These are phyloP conservation scores for Boloria euphrosyne DNA, from an alignment of 2,888 invertebrate species.

Conservation along the genomic window DNA sequence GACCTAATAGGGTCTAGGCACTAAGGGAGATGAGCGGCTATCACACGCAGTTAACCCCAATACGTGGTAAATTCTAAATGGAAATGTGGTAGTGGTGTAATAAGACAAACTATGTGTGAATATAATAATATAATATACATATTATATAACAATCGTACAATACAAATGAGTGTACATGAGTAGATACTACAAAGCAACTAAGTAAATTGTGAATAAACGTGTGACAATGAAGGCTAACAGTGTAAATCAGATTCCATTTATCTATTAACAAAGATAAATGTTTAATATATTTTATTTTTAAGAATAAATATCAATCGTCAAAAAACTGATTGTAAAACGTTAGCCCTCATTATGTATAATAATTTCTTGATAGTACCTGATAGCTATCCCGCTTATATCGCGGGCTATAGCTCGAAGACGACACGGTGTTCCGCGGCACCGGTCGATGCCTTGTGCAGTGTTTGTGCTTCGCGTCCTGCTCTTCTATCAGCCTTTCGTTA, in stretches of 20 bases:
- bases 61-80: conserved; percentile 15
- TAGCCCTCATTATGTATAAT: neutral
- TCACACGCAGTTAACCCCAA: conserved; percentile 40
- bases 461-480: conserved; percentile 64
- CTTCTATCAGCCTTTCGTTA: conserved; percentile 73
- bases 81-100: conserved; percentile 35
- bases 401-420: conserved; percentile 75
- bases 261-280: neutral
- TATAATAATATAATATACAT: conserved; percentile 39
- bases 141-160: conserved; percentile 22
- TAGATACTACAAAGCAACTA: conserved; percentile 17
- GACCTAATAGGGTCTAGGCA: too few relatives aligned
- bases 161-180: conserved; percentile 21
- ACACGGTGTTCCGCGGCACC: conserved; percentile 60
- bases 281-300: too few relatives aligned
- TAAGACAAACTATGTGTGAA: conserved; percentile 40
- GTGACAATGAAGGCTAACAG: conserved; percentile 4
- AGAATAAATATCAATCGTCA: too few relatives aligned
- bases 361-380: conserved; percentile 60
- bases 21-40: conserved; percentile 29
- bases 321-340: neutral
- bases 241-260: neutral
- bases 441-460: conserved; percentile 67
- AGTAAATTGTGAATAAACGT: conserved; percentile 40
- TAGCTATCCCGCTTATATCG: conserved; percentile 80